Evolutionary conservation across 2,888 invertebrate genomes (phyloP).

Genomic region (Lochmaea crataegi): DNA sequence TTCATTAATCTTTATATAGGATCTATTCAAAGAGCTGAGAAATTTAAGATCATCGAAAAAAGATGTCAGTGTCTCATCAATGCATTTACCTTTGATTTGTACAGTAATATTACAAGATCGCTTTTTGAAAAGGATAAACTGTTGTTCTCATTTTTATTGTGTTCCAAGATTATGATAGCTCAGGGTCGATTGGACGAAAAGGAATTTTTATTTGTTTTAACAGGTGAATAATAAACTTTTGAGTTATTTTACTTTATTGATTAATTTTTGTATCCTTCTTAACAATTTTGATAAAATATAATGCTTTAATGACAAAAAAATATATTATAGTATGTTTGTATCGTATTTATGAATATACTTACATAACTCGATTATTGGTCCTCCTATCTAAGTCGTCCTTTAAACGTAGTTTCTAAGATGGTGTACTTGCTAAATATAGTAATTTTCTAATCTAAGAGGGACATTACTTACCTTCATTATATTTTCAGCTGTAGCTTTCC

Average conservation of each 20-base stretch:
- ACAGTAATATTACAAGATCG: constrained; percentile 84
- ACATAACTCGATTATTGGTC: no score
- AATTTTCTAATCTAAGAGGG: no score
- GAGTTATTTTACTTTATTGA: not conserved
- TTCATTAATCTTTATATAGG: constrained; percentile 84
- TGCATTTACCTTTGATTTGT: constrained; percentile 83
- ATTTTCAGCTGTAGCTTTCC: no score
- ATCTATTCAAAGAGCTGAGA: constrained; percentile 81
- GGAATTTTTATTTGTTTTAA: constrained; percentile 78
- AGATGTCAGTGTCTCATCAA: constrained; percentile 77
- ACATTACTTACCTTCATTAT: no score
- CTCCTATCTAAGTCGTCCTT: no score
- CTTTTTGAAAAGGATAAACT: constrained; percentile 88
- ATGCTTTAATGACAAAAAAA: no score
- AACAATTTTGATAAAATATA: no score
- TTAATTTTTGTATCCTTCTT: no score
- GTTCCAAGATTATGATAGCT: constrained; percentile 75
- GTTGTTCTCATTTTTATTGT: constrained; percentile 84
- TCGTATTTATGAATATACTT: no score
- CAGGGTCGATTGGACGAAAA: constrained; percentile 71
- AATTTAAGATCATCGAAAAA: constrained; percentile 77
- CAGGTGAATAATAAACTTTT: constrained; percentile 71
- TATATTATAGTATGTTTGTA: no score
- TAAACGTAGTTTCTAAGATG: no score
- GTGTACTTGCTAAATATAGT: no score